Evolutionary conservation across 2,888 invertebrate species (phyloP), one percentile per base, ranked within the genome.

Genomic region (Oligia strigilis): DNA sequence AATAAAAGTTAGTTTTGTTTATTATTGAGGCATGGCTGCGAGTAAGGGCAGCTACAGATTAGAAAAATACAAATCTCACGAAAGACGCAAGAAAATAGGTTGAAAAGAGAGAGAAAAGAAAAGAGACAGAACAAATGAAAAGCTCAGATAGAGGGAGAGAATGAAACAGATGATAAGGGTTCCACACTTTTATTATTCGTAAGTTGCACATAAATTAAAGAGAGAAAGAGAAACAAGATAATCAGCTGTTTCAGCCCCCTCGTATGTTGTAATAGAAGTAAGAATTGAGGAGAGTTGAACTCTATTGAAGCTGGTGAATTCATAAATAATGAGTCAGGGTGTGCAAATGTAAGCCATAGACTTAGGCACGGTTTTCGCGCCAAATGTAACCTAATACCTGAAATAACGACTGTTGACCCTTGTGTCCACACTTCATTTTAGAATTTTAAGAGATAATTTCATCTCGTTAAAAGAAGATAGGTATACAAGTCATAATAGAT

Each of bases 141-240:
- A 49, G 11, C 17, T 55, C 23, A 78, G 65, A 55, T 65, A 40
- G 49, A 73, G 36, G n/a, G 70, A 70, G 73, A 46, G 23, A 62
- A 55, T 23, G 23, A 64, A 64, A 70, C 64, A 69, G 65, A 73
- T 84, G 70, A 49, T 36, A 40, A 46, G 60, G 46, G 79, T 60
- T 13, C 23, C 49, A 46, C 40, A 64, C 46, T 46, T 46, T 46
- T 46, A 46, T 46, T 46, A 11, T 46, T 46, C 11, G 11, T 46
- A 11, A 9, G 46, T 46, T 46, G 9, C 46, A 46, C 46, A 46
- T 49, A n/a, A 58, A 72, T 58, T 40, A 58, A 71, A n/a, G 70
- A 70, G 52, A 29, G 65, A 78, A 78, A 79, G 84, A 80, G 84
- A 84, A 60, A 55, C 14, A 62, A 5, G 5, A 84, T 66, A 36